Conservation (phyloP, 1,140 invertebrate genomes). For the Aphelenchoides besseyi region DNA sequence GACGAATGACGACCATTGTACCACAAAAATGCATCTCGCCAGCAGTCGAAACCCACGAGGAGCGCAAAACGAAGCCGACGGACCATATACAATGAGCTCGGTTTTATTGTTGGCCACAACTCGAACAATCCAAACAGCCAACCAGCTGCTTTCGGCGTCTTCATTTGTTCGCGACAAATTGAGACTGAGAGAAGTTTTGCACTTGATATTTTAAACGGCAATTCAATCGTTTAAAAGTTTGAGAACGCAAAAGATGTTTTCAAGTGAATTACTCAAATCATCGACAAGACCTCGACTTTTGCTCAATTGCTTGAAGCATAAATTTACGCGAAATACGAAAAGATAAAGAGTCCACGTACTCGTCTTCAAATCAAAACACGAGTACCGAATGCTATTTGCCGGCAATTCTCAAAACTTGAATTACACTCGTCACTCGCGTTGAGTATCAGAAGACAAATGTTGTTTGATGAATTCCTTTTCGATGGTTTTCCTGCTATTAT, state of each 20-base stretch:
- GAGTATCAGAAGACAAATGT: too few species aligned
- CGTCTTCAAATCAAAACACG: neutral
- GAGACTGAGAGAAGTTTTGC: neutral
- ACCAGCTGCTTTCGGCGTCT: too few species aligned
- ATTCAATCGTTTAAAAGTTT: neutral
- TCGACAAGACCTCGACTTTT: too few species aligned
- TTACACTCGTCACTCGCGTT: too few species aligned
- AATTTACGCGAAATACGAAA: too few species aligned
- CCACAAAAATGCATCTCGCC: neutral
- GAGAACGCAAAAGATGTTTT: neutral
- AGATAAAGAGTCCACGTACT: neutral
- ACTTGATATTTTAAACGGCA: neutral
- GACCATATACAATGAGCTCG: neutral
- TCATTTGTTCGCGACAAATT: too few species aligned
- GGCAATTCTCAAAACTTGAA: neutral
- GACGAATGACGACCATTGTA: slow-evolving; percentile 3
- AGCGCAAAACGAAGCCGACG: neutral
- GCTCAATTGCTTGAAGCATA: too few species aligned
- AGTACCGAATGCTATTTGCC: neutral
- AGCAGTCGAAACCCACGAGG: neutral
- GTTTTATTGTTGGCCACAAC: neutral
- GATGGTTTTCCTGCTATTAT: too few species aligned
- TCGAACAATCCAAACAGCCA: too few species aligned
- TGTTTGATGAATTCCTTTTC: too few species aligned
- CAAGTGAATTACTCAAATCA: neutral